Percentiles rank a stretch among this genome's conserved stretches.
These are phyloP conservation scores for Machimus rusticus DNA, from an alignment of 2,888 invertebrate species.

Conservation along the genomic window DNA sequence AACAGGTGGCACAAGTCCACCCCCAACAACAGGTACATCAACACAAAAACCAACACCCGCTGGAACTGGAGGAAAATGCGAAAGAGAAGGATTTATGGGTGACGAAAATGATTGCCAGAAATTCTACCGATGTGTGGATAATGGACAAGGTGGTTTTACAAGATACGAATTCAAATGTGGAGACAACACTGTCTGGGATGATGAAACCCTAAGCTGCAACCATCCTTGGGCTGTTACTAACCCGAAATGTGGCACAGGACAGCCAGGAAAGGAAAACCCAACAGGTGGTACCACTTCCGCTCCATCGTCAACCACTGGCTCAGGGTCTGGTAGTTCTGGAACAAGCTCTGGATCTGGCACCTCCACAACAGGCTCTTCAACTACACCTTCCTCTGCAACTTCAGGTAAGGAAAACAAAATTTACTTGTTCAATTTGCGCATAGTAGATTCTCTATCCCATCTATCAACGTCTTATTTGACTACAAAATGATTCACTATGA, in stretches of 20 bases:
- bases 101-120: constrained; percentile 67
- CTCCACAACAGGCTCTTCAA: not conserved
- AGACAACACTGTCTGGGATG: constrained; percentile 72
- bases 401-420: not conserved
- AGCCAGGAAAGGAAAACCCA: not conserved
- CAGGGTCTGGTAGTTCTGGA: not conserved
- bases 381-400: not conserved
- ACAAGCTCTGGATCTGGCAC: not conserved
- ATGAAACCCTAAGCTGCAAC: constrained; percentile 59
- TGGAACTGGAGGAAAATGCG: constrained; percentile 59
- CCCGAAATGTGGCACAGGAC: constrained; percentile 51
- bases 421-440: too few species aligned
- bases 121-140: constrained; percentile 73
- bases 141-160: constrained; percentile 68
- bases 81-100: constrained; percentile 61
- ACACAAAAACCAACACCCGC: constrained; percentile 45
- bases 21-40: constrained; percentile 30
- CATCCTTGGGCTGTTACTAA: constrained; percentile 57
- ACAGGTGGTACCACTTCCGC: not conserved
- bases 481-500: too few species aligned
- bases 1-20: not conserved
- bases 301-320: not conserved
- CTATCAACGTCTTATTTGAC: too few species aligned
- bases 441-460: too few species aligned
- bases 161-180: constrained; percentile 72